phyloP scores from a whole-genome alignment of 1,140 invertebrate genomes.

The Drosophila setifemur region DNA sequence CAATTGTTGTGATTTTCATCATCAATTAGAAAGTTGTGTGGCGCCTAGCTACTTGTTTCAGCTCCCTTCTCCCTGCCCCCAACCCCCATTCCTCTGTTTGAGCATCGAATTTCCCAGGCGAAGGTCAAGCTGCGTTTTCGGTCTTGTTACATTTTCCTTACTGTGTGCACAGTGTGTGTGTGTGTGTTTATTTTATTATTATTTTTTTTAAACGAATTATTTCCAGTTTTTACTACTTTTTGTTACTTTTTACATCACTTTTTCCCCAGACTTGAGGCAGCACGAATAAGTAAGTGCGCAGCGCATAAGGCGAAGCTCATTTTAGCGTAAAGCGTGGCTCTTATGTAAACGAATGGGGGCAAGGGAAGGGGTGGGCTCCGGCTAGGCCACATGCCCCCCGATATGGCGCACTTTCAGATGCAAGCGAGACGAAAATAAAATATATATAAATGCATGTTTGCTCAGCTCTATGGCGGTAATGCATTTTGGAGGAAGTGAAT shows the following conservation, averaged over 20 bases:
- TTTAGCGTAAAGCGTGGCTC: conserved; percentile 64
- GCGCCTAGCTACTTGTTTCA: conserved; percentile 26
- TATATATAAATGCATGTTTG: conserved; percentile 8
- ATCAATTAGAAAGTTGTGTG: conserved; percentile 73
- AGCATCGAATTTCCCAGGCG: conserved; percentile 66
- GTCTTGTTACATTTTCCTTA: conserved; percentile 24
- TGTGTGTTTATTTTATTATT: too few relatives aligned
- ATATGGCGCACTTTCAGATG: conserved; percentile 40
- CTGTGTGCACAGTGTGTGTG: background rate
- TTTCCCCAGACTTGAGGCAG: conserved; percentile 26
- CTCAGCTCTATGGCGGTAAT: background rate
- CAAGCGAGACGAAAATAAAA: conserved; percentile 46
- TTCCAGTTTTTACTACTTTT: conserved; percentile 62
- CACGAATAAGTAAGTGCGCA: conserved; percentile 28
- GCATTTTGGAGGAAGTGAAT: conserved; percentile 29
- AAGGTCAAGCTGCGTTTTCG: conserved; percentile 72
- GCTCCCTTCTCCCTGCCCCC: background rate
- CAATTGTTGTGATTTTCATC: conserved; percentile 41
- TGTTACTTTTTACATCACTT: conserved; percentile 51
- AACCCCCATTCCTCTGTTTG: background rate
- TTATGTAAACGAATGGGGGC: conserved; percentile 45
- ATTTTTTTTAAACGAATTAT: conserved; percentile 43
- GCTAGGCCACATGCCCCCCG: conserved; percentile 1
- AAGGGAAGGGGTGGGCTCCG: background rate
- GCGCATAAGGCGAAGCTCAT: conserved; percentile 68